These are phyloP conservation scores for Parazoanthus atlanticus DNA, from an alignment of 92 coral and sea anemone genomes.

Conservation along the genomic window DNA sequence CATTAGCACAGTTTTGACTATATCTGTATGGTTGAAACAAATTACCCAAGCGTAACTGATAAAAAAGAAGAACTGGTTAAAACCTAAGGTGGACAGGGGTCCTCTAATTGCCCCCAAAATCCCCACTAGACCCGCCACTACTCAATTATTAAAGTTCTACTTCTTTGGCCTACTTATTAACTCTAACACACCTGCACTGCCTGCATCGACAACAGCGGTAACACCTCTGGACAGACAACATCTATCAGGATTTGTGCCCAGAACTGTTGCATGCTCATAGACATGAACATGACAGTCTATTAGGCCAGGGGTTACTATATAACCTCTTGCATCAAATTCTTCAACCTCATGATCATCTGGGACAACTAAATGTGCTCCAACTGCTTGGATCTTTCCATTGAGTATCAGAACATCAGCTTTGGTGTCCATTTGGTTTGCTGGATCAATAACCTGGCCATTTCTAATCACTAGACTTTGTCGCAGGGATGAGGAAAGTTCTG, in stretches of 20 bases:
- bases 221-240: constrained; percentile 84
- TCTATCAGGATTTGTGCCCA: constrained; percentile 76
- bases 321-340: constrained; percentile 78
- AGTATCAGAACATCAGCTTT: constrained; percentile 67
- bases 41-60: no score
- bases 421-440: constrained; percentile 62
- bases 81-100: no score
- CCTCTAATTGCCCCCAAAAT: no score
- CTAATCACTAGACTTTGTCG: constrained; percentile 56
- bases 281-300: constrained; percentile 86
- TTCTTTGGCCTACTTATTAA: no score
- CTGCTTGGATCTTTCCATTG: constrained; percentile 54
- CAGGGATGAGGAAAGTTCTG: neutral
- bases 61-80: no score
- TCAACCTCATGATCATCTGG: constrained; percentile 43
- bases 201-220: constrained; percentile 94
- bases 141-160: no score
- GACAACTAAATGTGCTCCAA: constrained; percentile 46
- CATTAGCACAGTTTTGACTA: no score
- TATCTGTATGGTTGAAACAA: no score
- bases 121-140: no score
- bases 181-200: constrained; percentile 75
- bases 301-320: constrained; percentile 81
- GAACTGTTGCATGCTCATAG: constrained; percentile 78
- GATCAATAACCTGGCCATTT: constrained; percentile 82